Base-by-base conservation (phyloP, 2,888 invertebrate species). In the Protodeltote pygarga region DNA sequence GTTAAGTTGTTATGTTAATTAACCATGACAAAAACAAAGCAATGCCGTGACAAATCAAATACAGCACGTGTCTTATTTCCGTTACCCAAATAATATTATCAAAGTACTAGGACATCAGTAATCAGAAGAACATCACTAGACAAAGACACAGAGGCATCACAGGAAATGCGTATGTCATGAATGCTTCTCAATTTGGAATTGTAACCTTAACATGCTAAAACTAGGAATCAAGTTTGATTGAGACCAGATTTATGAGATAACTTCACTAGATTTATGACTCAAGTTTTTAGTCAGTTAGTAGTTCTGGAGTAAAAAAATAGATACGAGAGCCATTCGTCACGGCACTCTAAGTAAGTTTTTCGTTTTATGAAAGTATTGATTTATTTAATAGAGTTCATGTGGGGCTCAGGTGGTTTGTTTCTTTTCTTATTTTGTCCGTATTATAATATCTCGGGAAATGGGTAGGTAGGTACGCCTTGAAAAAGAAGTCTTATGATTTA, bases 151-250 rank as follows among this genome's bases (percentile, higher is more conserved):
- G 25, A 24, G 14, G 3, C 21, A 42, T 38, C 40, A 34, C 39
- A 68, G 68, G 65, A 67, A 67, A 49, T 49, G 29, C 32, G 24
- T 17, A 20, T 37, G 41, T 33, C 37, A 63, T 29, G 53, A 57
- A 9, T 11, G 31, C 28, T 32, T 20, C 65, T 47, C 47, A 34
- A 69, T 61, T 40, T 65, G 38, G 46, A 19, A 35, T n/a, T 52
- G 42, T 42, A 41, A 44, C 51, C 65, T 35, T 37, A 53, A 38
- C 39, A 52, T 49, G 45, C 29, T 38, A 49, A 50, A 49, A 57
- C 52, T 51, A 40, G 48, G 23, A 41, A 37, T 35, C 34, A 58
- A 67, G 66, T 69, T 62, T 65, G 70, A 62, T 69, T 55, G 66
- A 55, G 23, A 15, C 39, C 28, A 53, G 63, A 67, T 67, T 69